Evolutionary conservation across 2,888 invertebrate genomes (phyloP), one percentile per base, ranked within the genome.

Genomic region (Leptopilina syphax): DNA sequence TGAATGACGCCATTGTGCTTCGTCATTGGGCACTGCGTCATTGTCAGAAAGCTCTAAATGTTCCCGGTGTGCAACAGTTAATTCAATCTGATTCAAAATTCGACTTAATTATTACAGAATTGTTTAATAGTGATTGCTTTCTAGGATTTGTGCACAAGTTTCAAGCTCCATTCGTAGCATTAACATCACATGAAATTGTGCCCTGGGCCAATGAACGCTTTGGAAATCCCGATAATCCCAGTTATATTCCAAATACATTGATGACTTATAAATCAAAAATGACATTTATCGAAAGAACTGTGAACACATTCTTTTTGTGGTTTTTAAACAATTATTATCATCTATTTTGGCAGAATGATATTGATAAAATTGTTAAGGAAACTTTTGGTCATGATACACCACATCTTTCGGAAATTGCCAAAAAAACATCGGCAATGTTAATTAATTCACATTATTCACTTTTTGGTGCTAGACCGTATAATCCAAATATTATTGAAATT

Each of bases 61-160:
- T 92, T 82, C 84, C 91, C 27, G 83, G 87, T 79, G 92, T 94
- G 4, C 83, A 83, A 34, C 81, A 54, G 3, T 83, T 77, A 6
- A 63, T 87, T 6, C 34, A 81, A 0, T 79, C 77, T 0, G 80
- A 85, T 5, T 78, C 85, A 0, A 93, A 93, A 70, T 96, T 94
- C 86, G 96, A 97, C 89, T 90, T 96, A 0, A 93, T 96, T 7
- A 89, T 96, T 0, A 92, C 94, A 77, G 96, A 96, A 91, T 94
- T 94, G 79, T 96, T 96, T 88, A 95, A 95, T 84, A 94, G 94
- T 76, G 95, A 96, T 87, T 96, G 96, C 88, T 94, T 94, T 88
- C 91, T 96, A 84, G 95, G 94, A 1, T 89, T 96, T 54, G 94
- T 94, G 0, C 93, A 95, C 86, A 94, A 83, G 7, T 93, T 95